Evolutionary conservation across 2,888 invertebrate genomes (phyloP), one percentile per base, ranked within the genome.

Genomic region (Apamea monoglypha): DNA sequence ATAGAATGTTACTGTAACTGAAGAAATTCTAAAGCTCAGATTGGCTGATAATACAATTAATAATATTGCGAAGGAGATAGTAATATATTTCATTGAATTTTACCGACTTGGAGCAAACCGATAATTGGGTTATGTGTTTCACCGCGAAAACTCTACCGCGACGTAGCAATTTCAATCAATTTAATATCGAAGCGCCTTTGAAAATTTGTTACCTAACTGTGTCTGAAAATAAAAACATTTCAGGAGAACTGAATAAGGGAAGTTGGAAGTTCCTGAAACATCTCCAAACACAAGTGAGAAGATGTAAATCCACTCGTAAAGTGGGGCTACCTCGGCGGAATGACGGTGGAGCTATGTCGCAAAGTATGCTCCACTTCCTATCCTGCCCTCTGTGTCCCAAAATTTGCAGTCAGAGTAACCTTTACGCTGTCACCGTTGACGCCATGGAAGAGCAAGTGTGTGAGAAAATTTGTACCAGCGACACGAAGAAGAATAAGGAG

Each of bases 11-110:
- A 74, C 81, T 61, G 67, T 76, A 76, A 68, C 74, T 56, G 78
- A 84, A 89, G 80, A 86, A 89, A 86, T 88, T 91, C 78, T 76
- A 74, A 85, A 86, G 85, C 82, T 68, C 82, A 85, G 89, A 92
- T 92, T 91, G 90, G 82, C 74, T 88, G 85, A 66, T 90, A 90
- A 92, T 89, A 87, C 61, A 68, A 90, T 92, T 92, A 91, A 84
- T 80, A 83, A 85, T 89, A 88, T 86, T 81, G 72, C 56, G 71
- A 32, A 44, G 66, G 18, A 76, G 47, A 72, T 82, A 68, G 71
- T 56, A 74, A 69, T 25, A 83, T 67, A 78, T 74, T 84, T 78
- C 73, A 78, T 29, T 70, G 40, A 83, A 82, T 88, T 88, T 85
- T 79, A 71, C 72, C 70, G 73, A 86, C 85, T 90, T 82, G 74